These are phyloP conservation scores for Perca flavescens DNA, from an alignment of 2,113 vertebrate species.

Conservation along the genomic window DNA sequence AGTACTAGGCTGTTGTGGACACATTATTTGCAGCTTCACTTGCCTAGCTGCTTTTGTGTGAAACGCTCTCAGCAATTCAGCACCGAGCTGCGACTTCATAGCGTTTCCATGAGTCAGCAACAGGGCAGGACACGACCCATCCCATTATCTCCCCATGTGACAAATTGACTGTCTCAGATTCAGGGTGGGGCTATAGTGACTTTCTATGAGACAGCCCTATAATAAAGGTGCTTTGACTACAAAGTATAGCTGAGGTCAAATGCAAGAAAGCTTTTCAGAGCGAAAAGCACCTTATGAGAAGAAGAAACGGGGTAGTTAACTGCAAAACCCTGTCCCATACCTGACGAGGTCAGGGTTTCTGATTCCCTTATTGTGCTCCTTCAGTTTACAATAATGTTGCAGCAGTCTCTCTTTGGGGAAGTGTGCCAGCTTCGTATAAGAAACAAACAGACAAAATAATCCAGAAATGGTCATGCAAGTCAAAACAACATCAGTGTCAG, in stretches of 20 bases:
- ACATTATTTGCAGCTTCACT: constrained; percentile 47
- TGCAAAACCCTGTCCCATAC: constrained; percentile 3
- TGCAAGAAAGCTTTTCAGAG: not conserved
- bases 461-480: not conserved
- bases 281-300: not conserved
- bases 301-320: not conserved
- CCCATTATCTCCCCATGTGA: constrained; percentile 52
- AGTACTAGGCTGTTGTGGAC: constrained; percentile 14
- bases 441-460: constrained; percentile 4
- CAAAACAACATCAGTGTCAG: not conserved
- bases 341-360: constrained; percentile 23
- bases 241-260: not conserved
- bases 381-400: not conserved
- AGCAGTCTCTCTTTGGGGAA: constrained; percentile 18
- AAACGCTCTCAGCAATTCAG: constrained; percentile 32
- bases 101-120: constrained; percentile 70
- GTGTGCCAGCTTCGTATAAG: constrained; percentile 29
- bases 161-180: constrained; percentile 57
- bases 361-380: constrained; percentile 15
- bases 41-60: constrained; percentile 59
- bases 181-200: constrained; percentile 44
- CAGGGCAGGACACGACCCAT: constrained; percentile 68
- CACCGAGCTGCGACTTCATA: constrained; percentile 32
- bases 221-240: constrained; percentile 28
- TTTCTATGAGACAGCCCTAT: constrained; percentile 33